These are phyloP conservation scores for Labeo calbasu DNA, from an alignment of 2,797 vertebrate species.

Conservation along the genomic window DNA sequence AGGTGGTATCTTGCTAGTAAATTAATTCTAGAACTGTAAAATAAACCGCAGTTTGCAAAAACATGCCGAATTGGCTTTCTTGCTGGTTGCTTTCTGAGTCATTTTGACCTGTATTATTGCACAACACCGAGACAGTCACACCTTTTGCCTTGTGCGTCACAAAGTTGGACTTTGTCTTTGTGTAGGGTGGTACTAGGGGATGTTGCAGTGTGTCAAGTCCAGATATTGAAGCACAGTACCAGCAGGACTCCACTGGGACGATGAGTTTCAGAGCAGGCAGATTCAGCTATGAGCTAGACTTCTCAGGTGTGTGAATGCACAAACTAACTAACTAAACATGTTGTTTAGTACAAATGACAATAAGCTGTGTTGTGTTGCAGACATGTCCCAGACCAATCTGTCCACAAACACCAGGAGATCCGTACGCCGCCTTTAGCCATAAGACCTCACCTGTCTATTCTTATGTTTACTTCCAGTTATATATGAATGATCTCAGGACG, in stretches of 20 bases:
- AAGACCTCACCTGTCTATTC: constrained; percentile 25
- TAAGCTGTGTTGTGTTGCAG: constrained; percentile 59
- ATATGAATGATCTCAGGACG: neutral
- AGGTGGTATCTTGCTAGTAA: neutral
- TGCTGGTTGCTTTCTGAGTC: neutral
- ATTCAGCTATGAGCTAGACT: constrained; percentile 68
- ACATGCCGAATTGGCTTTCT: neutral
- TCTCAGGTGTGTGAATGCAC: constrained; percentile 64
- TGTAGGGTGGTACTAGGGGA: constrained; percentile 51
- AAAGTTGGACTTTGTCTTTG: constrained; percentile 10
- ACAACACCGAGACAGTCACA: neutral
- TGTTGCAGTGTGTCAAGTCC: constrained; percentile 66
- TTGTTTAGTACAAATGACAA: neutral
- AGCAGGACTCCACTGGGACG: constrained; percentile 60
- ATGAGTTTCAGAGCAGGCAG: constrained; percentile 51
- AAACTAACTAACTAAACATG: neutral
- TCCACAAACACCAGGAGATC: constrained; percentile 63
- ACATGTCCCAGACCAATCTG: constrained; percentile 74
- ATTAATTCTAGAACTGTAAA: neutral
- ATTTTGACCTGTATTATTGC: neutral
- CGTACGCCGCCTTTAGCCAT: constrained; percentile 62
- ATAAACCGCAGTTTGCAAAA: neutral
- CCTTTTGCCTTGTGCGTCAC: neutral
- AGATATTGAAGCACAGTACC: constrained; percentile 71
- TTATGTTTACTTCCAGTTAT: neutral